phyloP scores from a whole-genome alignment of 64 coral and sea anemone genomes.

The Pocillopora verrucosa region DNA sequence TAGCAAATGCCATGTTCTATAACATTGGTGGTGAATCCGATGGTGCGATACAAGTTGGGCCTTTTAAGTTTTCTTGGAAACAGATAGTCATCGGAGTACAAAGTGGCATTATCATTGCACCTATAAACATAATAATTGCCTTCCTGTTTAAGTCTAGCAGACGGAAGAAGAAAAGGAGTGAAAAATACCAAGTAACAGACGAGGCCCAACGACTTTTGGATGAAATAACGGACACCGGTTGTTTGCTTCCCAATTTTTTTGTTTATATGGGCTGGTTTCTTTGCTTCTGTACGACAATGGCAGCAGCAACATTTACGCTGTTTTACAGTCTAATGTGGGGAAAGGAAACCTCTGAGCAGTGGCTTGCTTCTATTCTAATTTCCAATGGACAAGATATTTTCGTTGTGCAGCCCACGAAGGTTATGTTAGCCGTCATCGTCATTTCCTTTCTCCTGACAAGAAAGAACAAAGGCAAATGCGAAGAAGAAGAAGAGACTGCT shows the following conservation, averaged over 20 bases:
- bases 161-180: not conserved
- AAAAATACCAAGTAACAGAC: conserved; percentile 8
- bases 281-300: not conserved
- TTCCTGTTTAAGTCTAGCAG: conserved; percentile 48
- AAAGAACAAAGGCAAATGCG: conserved; percentile 16
- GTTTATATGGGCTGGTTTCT: conserved; percentile 36
- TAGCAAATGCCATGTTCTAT: conserved; percentile 54
- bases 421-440: not conserved
- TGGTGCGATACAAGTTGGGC: conserved; percentile 13
- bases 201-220: not conserved
- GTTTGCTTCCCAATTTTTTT: conserved; percentile 45
- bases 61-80: conserved; percentile 36
- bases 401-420: not conserved
- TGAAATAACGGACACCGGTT: conserved; percentile 20
- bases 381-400: not conserved
- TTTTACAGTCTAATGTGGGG: conserved; percentile 1
- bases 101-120: conserved; percentile 11
- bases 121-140: conserved; percentile 54
- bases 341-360: not conserved
- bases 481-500: not conserved
- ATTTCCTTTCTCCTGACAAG: conserved; percentile 23
- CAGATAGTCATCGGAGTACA: conserved; percentile 44
- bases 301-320: not conserved
- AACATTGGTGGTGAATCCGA: not conserved
- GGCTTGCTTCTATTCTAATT: not conserved